Percentiles rank a stretch among this genome's conserved stretches.
Conservation (phyloP, 2,888 invertebrate genomes). For the Eupithecia abbreviata region DNA sequence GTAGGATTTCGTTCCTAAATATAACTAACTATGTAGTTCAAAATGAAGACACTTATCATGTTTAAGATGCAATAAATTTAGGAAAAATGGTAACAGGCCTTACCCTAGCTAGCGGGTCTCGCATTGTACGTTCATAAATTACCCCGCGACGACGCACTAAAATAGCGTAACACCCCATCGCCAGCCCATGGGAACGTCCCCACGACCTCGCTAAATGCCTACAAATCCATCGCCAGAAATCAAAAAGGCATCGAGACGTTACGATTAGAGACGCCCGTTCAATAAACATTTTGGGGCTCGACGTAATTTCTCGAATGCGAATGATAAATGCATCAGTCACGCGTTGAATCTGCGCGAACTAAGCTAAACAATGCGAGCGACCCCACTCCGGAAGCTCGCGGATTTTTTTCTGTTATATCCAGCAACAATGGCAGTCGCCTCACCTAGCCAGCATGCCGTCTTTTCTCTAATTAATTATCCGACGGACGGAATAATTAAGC, state of each 20-base stretch:
- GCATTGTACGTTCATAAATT: constrained; percentile 77
- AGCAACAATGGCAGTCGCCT: constrained; percentile 66
- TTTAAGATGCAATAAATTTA: constrained; percentile 61
- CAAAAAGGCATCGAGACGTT: constrained; percentile 77
- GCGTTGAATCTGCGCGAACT: constrained; percentile 71
- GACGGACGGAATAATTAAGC: constrained; percentile 76
- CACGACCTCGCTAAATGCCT: constrained; percentile 71
- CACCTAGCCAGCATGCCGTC: constrained; percentile 66
- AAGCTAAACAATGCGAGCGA: constrained; percentile 67
- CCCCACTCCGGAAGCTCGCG: constrained; percentile 67
- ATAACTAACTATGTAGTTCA: constrained; percentile 36
- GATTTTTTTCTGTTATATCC: constrained; percentile 77
- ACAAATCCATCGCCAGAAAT: constrained; percentile 77
- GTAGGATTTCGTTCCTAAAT: constrained; percentile 39
- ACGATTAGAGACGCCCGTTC: constrained; percentile 77
- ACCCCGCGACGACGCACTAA: constrained; percentile 77
- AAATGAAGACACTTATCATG: constrained; percentile 43
- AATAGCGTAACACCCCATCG: constrained; percentile 80
- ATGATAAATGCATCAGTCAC: constrained; percentile 75
- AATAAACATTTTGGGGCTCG: constrained; percentile 76
- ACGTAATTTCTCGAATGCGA: constrained; percentile 65
- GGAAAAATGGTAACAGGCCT: constrained; percentile 71
- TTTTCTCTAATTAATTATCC: constrained; percentile 81
- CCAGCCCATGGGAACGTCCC: constrained; percentile 73
- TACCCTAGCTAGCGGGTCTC: constrained; percentile 73